Base-by-base conservation (phyloP, 2,113 vertebrate genomes). In the Nymphicus hollandicus region DNA sequence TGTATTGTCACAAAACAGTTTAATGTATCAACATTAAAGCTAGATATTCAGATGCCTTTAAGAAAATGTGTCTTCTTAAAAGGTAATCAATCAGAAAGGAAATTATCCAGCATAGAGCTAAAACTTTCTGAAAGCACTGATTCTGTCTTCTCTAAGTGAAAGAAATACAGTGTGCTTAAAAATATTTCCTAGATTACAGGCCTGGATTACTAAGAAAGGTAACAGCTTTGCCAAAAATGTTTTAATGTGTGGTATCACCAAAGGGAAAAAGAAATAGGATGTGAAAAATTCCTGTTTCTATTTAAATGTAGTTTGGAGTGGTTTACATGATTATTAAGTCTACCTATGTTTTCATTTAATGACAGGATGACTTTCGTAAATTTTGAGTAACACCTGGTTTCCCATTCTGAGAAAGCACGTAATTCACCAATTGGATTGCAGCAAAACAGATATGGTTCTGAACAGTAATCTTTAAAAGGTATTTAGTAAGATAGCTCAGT, bases 1-100 rank as follows among this genome's bases (percentile, higher is more conserved):
- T 84, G 80, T 89, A n/a, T 91, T 84, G 65, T 73, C 82, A 72
- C 69, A 81, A 89, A 80, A 68, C 81, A 89, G 18, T 91, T 91
- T 80, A 72, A 72, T 86, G 29, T 66, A 58, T 23, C 66, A 80
- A 1, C 35, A 9, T 46, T 86, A 71, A 69, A 92, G 64, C 35
- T 11, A 79, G n/a, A 15, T 18, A 31, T 96, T 89, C 50, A 84
- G 58, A 92, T 77, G 28, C 33, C 73, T 89, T 79, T 85, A 94
- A 95, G 78, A 73, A 89, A 56, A 70, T 28, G 86, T 79, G 18
- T 53, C 66, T 81, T 81, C 25, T 70, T 71, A 72, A 17, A 90
- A 86, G 31, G 10, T 35, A 41, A 82, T 82, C 2, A 10, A 72
- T 84, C 50, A 86, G 56, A 89, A 41, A 50, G 52, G 68, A 94